These are phyloP conservation scores for Mirza zaza DNA, from an alignment of 2,113 vertebrate species.

Conservation along the genomic window DNA sequence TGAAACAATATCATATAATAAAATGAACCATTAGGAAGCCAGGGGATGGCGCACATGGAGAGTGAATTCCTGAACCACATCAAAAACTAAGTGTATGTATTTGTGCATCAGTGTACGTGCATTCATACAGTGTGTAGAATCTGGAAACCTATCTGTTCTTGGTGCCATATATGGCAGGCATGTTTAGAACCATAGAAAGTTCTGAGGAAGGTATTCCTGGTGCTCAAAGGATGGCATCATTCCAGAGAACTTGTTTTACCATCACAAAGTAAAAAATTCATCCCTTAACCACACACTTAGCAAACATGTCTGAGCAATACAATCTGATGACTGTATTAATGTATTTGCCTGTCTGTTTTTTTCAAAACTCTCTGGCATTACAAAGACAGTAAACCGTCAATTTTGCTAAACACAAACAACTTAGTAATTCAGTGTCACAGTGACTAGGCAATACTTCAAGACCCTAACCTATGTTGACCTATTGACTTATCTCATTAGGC, in stretches of 20 bases:
- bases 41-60: slow-evolving; percentile 81
- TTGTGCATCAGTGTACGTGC: neutral
- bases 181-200: neutral
- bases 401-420: neutral
- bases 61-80: slow-evolving; percentile 73
- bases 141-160: neutral
- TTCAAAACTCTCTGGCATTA: neutral
- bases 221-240: neutral
- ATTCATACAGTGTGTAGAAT: neutral
- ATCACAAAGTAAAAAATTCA: neutral
- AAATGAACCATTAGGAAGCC: slow-evolving; percentile 82
- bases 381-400: neutral
- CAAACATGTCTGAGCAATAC: neutral
- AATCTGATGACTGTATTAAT: neutral
- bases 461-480: neutral
- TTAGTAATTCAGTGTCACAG: neutral
- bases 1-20: slow-evolving; percentile 86
- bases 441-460: neutral
- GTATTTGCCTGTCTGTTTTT: neutral
- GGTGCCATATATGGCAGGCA: neutral
- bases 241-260: neutral
- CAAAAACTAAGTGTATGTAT: neutral
- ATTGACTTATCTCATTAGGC: neutral
- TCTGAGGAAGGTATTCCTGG: neutral
- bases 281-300: neutral